Conservation (phyloP, 2,888 invertebrate genomes). For the Leptogaster cylindrica region DNA sequence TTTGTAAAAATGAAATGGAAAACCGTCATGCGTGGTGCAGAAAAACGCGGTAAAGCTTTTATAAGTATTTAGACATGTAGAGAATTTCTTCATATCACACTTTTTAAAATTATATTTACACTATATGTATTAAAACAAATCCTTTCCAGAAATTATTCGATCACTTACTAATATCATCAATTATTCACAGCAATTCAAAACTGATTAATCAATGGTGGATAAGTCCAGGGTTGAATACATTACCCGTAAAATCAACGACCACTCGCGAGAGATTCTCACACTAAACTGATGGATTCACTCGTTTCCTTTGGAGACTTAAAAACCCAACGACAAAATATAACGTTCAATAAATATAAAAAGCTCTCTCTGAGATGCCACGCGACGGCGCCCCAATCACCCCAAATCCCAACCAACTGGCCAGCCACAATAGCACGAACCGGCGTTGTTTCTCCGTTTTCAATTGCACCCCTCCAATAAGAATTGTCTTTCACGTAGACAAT, state of each 20-base stretch:
- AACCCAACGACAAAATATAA: no score
- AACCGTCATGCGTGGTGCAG: slow-evolving; percentile 17
- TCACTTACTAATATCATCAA: not conserved
- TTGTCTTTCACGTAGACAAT: no score
- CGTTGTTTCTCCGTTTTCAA: no score
- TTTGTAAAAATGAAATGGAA: slow-evolving; percentile 18
- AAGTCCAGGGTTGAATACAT: slow-evolving; percentile 13
- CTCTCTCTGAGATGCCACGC: no score
- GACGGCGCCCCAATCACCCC: no score
- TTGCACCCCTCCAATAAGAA: no score
- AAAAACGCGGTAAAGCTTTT: slow-evolving; percentile 30
- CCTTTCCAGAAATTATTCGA: no score
- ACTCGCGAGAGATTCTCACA: slow-evolving; percentile 58
- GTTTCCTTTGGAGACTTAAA: no score
- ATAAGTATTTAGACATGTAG: slow-evolving; percentile 20
- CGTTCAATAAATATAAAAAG: no score
- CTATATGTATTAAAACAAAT: no score
- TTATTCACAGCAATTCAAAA: not conserved
- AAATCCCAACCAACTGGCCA: no score
- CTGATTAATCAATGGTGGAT: not conserved
- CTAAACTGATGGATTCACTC: slow-evolving; percentile 54
- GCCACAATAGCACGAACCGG: no score
- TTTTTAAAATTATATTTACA: not conserved
- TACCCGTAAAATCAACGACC: slow-evolving; percentile 55
- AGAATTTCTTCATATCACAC: slow-evolving; percentile 1